Base-by-base conservation (phyloP, 2,888 invertebrate genomes). In the Drosophila percnosoma region DNA sequence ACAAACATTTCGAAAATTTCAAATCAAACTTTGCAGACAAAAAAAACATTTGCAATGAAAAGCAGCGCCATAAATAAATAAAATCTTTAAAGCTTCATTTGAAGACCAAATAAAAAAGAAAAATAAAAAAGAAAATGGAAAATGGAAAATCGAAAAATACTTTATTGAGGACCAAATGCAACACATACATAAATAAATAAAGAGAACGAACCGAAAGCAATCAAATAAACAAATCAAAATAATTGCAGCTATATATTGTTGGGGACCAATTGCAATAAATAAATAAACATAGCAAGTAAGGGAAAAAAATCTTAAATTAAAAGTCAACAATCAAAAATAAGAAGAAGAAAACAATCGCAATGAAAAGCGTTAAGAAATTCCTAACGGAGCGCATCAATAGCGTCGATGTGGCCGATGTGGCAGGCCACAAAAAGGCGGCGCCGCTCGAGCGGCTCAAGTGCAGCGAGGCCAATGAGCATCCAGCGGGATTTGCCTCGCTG, bases 341-440 rank as follows among this genome's bases (percentile, higher is more conserved):
- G n/a, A n/a, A n/a, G n/a, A n/a, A n/a, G n/a, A 54, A 13, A 8
- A n/a, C n/a, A 27, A 36, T 6, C 18, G 54, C 27, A 52, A 93
- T 93, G 93, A 93, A 92, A 76, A 92, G 93, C 82, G 93, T 93
- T 15, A 92, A 91, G 78, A 92, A 93, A 79, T 93, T 93, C 78
- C 90, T 93, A 62, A 91, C 90, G 75, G 93, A 93, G 68, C 92
- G 92, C 68, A 92, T 93, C 75, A 92, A 90, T 74, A 93, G 92
- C 83, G 84, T 91, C 53, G 92, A 92, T 66, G 90, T 81, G 40
- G 74, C 87, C 27, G 89, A 89, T 42, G 67, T 63, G 33, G 59
- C 73, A 24, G 48, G 45, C 6, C 55, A 68, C 62, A 89, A 82
- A 68, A 78, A 73, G 71, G 55, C 80, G n/a, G 49, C 72, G 52